Evolutionary conservation across 2,113 vertebrate genomes (phyloP).

Genomic region (Dicrurus megarhynchus): DNA sequence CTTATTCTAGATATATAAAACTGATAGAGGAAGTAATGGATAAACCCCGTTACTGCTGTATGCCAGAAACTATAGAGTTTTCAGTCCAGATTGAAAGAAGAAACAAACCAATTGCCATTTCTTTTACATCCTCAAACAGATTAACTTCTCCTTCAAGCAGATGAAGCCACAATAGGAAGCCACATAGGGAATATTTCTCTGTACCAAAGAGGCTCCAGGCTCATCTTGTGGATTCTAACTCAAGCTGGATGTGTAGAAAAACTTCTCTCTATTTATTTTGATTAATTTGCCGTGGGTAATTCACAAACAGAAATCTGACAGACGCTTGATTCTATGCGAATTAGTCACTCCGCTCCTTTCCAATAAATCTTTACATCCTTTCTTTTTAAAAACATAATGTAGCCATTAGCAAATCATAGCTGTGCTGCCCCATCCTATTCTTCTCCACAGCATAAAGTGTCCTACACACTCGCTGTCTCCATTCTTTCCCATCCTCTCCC

Average conservation of each 20-base stretch:
- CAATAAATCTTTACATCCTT: not conserved
- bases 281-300: not conserved
- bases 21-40: not conserved
- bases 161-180: not conserved
- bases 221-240: not conserved
- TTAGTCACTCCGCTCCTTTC: not conserved
- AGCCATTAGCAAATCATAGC: not conserved
- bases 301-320: not conserved
- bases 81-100: not conserved
- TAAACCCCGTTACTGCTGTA: not conserved
- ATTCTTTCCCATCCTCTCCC: slow-evolving; percentile 8
- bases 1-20: not conserved
- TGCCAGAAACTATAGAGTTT: not conserved
- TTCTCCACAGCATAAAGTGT: not conserved
- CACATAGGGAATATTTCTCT: not conserved
- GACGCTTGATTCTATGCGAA: fast-evolving
- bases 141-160: not conserved
- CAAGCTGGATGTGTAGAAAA: not conserved
- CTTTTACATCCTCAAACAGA: not conserved
- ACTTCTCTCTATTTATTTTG: not conserved
- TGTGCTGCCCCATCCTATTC: not conserved
- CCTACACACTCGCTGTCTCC: not conserved
- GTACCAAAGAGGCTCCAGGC: not conserved
- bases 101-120: not conserved
- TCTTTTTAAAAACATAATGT: not conserved